Evolutionary conservation across 2,888 invertebrate species (phyloP), one percentile per base, ranked within the genome.

Genomic region (Bhutanitis thaidina): DNA sequence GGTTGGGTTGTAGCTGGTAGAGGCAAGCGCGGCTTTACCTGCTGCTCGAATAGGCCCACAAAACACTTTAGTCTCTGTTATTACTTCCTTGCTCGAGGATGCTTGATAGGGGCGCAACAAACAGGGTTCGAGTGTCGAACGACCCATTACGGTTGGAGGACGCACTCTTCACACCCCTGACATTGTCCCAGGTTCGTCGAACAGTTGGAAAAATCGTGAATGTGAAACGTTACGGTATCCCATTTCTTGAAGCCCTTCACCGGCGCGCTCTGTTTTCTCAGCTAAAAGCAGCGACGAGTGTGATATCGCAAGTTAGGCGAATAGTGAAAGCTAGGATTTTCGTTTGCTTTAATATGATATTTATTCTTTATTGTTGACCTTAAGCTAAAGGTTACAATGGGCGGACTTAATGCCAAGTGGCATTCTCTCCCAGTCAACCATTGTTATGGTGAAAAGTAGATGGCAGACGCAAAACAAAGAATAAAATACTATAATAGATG

Each of bases 241-340:
- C 72, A 65, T 77, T 74, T 70, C 75, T 76, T 69, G 63, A 64
- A 65, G 53, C 64, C 62, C 63, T 61, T 59, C 58, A 57, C 51
- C 50, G 55, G 50, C 54, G 50, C 7, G 8, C 56, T 49, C 66
- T 83, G 76, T 86, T 86, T 83, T 81, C 84, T 76, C 81, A 81
- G 80, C 79, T 87, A 84, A 87, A 86, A 86, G 86, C 80, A 64
- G 66, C 74, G 61, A 68, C 65, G 64, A 62, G 60, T 45, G 52
- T 4, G 58, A 46, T 59, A 59, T 52, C 53, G 60, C 61, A 61
- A 56, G 65, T 4, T 0, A 30, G 52, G 40, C 1, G n/a, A 13
- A 20, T 47, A 66, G 27, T 43, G 20, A 9, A 15, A 56, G 65
- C 47, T 45, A 16, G 61, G 46, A 43, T 35, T 13, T 34, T 27